phyloP scores from a whole-genome alignment of 2,888 invertebrate species.

The Caenorhabditis sp. region DNA sequence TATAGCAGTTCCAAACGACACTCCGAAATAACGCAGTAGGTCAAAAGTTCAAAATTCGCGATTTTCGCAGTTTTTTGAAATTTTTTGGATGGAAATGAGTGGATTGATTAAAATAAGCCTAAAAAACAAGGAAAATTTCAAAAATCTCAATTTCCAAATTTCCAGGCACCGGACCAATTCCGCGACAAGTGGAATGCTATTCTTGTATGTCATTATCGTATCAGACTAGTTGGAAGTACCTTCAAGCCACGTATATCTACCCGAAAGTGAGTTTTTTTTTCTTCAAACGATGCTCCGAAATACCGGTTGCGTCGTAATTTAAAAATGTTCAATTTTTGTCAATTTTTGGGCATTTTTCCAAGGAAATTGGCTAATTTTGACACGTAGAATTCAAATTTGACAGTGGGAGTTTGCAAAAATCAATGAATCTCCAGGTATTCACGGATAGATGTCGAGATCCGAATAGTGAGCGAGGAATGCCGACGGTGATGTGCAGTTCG shows the following conservation, averaged over 20 bases:
- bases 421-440: conserved; percentile 71
- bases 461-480: conserved; percentile 74
- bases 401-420: not conserved
- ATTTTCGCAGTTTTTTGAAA: not conserved
- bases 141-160: conserved; percentile 1
- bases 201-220: conserved; percentile 82
- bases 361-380: not conserved
- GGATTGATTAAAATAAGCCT: not conserved
- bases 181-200: conserved; percentile 79
- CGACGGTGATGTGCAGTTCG: conserved; percentile 75
- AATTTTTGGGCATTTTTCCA: not conserved
- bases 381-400: not conserved
- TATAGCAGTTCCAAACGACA: not conserved
- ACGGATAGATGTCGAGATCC: conserved; percentile 81
- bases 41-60: not conserved
- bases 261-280: conserved; percentile 78
- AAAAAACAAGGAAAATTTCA: not conserved
- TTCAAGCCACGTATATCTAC: conserved; percentile 77
- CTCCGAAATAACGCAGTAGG: not conserved
- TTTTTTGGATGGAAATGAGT: not conserved
- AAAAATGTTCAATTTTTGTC: conserved; percentile 4
- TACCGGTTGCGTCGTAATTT: not conserved
- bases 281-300: conserved; percentile 10
- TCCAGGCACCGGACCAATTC: conserved; percentile 71
- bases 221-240: conserved; percentile 78